Evolutionary conservation across 1,140 invertebrate genomes (phyloP).

Genomic region (Helicoverpa armigera): DNA sequence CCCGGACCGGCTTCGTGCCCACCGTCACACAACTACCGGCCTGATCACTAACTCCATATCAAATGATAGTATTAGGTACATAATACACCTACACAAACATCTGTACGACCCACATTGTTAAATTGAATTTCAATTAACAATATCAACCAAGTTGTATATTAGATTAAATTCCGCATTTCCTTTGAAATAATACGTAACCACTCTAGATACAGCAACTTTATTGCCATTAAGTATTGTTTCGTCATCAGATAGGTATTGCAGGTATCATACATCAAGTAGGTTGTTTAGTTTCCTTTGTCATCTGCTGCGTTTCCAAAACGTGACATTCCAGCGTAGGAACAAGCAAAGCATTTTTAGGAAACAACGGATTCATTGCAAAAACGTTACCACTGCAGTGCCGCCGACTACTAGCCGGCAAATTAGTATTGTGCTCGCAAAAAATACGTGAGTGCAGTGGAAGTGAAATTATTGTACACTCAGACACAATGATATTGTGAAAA

Average conservation of each 20-base stretch:
- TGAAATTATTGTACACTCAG: constrained; percentile 21
- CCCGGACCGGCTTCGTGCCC: constrained; percentile 28
- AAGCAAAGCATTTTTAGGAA: constrained; percentile 21
- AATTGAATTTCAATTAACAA: constrained; percentile 24
- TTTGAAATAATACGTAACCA: background rate
- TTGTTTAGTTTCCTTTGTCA: constrained; percentile 1
- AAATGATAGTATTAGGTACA: constrained; percentile 30
- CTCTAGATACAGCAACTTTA: background rate
- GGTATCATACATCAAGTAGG: constrained; percentile 17
- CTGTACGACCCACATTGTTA: constrained; percentile 8
- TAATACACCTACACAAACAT: constrained; percentile 27
- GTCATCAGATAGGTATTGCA: background rate
- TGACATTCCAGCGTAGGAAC: constrained; percentile 33
- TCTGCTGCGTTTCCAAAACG: constrained; percentile 23
- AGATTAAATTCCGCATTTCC: background rate
- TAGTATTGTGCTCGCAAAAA: constrained; percentile 6
- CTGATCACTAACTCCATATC: constrained; percentile 7
- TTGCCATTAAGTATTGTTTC: background rate
- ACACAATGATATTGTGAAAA: constrained; percentile 18
- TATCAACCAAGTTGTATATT: background rate
- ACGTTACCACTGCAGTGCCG: constrained; percentile 7
- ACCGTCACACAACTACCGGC: constrained; percentile 10
- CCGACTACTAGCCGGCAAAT: background rate
- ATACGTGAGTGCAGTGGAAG: background rate
- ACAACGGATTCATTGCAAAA: constrained; percentile 17